phyloP scores from a whole-genome alignment of 2,888 invertebrate genomes.

The Troides helena region DNA sequence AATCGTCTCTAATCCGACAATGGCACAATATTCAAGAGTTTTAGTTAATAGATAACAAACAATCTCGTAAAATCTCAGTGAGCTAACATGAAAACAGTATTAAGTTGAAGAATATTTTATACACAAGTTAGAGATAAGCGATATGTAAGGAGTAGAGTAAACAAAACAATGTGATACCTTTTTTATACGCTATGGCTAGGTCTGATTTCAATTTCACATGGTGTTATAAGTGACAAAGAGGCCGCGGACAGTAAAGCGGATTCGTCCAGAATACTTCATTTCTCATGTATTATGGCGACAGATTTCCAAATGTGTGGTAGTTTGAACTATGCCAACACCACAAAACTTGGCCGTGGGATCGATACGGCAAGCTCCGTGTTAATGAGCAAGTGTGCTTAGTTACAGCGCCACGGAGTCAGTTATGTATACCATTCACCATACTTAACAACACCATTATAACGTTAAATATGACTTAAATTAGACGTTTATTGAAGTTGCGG shows the following conservation, averaged over 20 bases:
- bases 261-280: too few relatives aligned
- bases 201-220: too few relatives aligned
- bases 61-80: slow-evolving; percentile 34
- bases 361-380: too few relatives aligned
- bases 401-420: too few relatives aligned
- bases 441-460: slow-evolving; percentile 7
- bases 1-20: slow-evolving; percentile 55
- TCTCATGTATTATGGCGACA: too few relatives aligned
- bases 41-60: slow-evolving; percentile 34
- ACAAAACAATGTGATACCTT: slow-evolving; percentile 15
- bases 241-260: too few relatives aligned
- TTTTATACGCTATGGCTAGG: too few relatives aligned
- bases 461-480: slow-evolving; percentile 1
- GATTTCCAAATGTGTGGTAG: too few relatives aligned
- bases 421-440: slow-evolving; percentile 3
- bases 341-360: too few relatives aligned
- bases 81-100: slow-evolving; percentile 30
- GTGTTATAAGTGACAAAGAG: too few relatives aligned
- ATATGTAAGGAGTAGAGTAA: slow-evolving; percentile 28
- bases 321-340: too few relatives aligned
- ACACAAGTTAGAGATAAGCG: slow-evolving; percentile 27
- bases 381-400: too few relatives aligned
- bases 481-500: not conserved
- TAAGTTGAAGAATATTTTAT: slow-evolving; percentile 26
- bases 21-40: slow-evolving; percentile 63